Conservation (phyloP, 37 sponge, comb jelly and placozoan genomes). For the Eunapius fragilis region DNA sequence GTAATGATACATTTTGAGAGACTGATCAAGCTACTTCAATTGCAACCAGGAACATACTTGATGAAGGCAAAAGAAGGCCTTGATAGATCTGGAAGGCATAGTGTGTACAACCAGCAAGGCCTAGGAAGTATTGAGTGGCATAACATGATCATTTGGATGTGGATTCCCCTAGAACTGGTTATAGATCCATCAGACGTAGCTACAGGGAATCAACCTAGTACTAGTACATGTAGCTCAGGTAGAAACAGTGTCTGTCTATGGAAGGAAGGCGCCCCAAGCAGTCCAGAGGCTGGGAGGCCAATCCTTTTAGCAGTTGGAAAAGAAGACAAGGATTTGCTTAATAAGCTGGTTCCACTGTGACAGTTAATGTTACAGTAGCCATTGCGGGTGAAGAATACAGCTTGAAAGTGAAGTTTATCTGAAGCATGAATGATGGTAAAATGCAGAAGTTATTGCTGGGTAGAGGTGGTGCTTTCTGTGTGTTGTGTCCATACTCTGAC, state of each 20-base stretch:
- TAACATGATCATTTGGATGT: not conserved
- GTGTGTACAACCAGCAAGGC: not conserved
- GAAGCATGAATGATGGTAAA: not conserved
- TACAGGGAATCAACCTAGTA: not conserved
- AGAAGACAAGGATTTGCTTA: not conserved
- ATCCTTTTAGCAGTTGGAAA: not conserved
- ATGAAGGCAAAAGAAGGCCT: not conserved
- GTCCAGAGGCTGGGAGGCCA: not conserved
- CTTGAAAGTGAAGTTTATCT: not conserved
- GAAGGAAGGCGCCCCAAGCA: not conserved
- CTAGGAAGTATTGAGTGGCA: not conserved
- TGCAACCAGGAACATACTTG: not conserved
- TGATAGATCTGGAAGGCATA: not conserved
- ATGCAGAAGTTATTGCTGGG: not conserved
- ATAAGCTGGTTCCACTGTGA: not conserved
- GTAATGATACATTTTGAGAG: not conserved
- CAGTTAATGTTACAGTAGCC: not conserved
- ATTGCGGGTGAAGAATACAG: not conserved
- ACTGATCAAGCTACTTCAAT: not conserved
- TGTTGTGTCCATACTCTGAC: slow-evolving; percentile 18
- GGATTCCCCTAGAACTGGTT: not conserved
- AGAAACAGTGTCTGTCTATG: not conserved
- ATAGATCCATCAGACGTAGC: not conserved
- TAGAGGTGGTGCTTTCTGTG: not conserved
- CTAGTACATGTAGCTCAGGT: not conserved